Conservation (phyloP, 2,113 vertebrate genomes). For the Camelus bactrianus region DNA sequence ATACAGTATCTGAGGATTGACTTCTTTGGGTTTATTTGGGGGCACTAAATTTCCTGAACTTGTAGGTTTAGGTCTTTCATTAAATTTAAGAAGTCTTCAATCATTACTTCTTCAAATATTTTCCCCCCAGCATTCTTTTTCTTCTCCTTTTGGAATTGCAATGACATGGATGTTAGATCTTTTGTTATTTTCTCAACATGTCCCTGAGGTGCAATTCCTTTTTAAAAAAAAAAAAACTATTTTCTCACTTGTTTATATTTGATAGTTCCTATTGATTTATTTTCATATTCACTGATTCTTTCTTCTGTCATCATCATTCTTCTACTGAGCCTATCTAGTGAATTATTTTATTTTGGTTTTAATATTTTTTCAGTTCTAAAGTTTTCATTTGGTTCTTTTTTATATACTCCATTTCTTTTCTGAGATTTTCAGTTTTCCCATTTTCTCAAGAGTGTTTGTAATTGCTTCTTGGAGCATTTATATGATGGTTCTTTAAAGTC, state of each 20-base stretch:
- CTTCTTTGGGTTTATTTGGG: neutral
- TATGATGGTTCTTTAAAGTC: neutral
- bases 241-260: neutral
- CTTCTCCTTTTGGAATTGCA: neutral
- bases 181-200: neutral
- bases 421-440: neutral
- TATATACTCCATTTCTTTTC: neutral
- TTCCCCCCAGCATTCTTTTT: neutral
- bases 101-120: neutral
- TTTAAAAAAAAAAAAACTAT: neutral
- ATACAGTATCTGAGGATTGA: neutral
- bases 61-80: neutral
- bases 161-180: neutral
- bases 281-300: neutral
- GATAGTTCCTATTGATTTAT: neutral
- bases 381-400: neutral
- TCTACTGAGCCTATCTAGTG: neutral
- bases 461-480: neutral
- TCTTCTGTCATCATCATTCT: neutral
- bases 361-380: constrained; percentile 8
- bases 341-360: neutral
- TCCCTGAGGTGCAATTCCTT: neutral
- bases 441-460: neutral
- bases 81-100: neutral
- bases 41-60: neutral